Conservation (phyloP, 2,797 vertebrate species). For the Bradypus variegatus region DNA sequence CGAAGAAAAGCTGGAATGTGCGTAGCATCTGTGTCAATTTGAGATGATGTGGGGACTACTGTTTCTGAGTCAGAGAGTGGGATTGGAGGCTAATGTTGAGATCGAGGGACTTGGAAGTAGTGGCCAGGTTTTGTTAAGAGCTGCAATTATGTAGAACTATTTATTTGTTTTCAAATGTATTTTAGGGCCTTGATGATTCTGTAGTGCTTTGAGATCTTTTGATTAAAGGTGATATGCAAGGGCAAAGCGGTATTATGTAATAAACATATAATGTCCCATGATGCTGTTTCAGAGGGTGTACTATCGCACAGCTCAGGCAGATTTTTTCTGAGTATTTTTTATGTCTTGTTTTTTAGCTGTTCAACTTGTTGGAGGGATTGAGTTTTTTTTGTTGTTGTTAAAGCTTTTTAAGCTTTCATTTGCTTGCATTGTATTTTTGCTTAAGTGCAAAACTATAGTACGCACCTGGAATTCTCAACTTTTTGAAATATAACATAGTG, state of each 20-base stretch:
- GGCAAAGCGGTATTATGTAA: slow-evolving; percentile 66
- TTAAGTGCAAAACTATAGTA: slow-evolving; percentile 27
- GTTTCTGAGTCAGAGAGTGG: slow-evolving; percentile 12
- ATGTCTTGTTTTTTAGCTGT: background rate
- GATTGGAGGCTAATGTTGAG: background rate
- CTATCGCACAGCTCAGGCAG: background rate
- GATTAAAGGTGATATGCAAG: slow-evolving; percentile 68
- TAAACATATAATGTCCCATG: slow-evolving; percentile 45
- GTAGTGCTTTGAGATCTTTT: slow-evolving; percentile 64
- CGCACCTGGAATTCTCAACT: slow-evolving; percentile 5
- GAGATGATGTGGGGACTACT: slow-evolving; percentile 20
- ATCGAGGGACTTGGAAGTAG: background rate
- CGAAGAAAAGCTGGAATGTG: slow-evolving; percentile 27
- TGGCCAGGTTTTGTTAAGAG: slow-evolving; percentile 27
- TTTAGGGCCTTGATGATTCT: slow-evolving; percentile 48
- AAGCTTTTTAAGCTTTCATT: slow-evolving; percentile 33
- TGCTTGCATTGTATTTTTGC: slow-evolving; percentile 28
- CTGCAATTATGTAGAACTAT: background rate
- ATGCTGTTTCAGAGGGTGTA: slow-evolving; percentile 26
- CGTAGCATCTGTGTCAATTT: background rate
- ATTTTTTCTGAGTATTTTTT: background rate
- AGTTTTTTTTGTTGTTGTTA: background rate
- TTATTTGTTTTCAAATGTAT: slow-evolving; percentile 30
- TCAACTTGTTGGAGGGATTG: slow-evolving; percentile 17
- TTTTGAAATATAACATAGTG: background rate